Base-by-base conservation (phyloP, 2,797 vertebrate species). In the Chaetodon trifasciatus region DNA sequence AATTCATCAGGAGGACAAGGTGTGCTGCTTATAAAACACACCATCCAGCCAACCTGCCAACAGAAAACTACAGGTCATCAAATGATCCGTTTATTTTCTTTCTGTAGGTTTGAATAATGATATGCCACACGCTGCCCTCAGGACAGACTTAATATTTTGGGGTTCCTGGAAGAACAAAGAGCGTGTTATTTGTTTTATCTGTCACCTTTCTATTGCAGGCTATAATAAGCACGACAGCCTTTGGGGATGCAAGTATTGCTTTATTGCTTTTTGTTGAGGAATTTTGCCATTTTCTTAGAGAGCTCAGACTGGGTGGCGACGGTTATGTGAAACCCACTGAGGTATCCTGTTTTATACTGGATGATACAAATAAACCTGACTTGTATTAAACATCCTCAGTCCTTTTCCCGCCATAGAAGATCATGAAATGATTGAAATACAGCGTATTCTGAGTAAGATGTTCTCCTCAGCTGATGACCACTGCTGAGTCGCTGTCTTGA, bases 111-210 rank as follows among this genome's bases (percentile, higher is more conserved):
- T 21, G 58, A 44, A 35, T 63, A 40, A 50, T 42, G 58, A n/a
- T 15, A 5, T 13, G 4, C 23, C 17, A 35, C 19, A 17, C n/a
- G 28, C 61, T 46, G 1, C 71, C 50, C 24, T 16, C 50, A 28
- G 40, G 50, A 28, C 8, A 63, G 23, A 19, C 1, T 0, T 8
- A 6, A 67, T 37, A 17, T 23, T 47, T 39, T 16, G 15, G 6
- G 12, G n/a, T 11, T 40, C 7, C 35, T 12, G 10, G 28, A 15
- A 44, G 15, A 70, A 46, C 49, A 63, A 70, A 62, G 23, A 39
- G 42, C 8, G 23, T 9, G n/a, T 4, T n/a, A n/a, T 57, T 64
- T 44, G 55, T 68, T 76, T 76, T 44, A 17, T n/a, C 46, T 42
- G 42, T 47, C 52, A 60, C 23, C 21, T 58, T 13, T 60, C 12